Evolutionary conservation across 1,140 invertebrate species (phyloP).

Genomic region (Sminthurides bifidus): DNA sequence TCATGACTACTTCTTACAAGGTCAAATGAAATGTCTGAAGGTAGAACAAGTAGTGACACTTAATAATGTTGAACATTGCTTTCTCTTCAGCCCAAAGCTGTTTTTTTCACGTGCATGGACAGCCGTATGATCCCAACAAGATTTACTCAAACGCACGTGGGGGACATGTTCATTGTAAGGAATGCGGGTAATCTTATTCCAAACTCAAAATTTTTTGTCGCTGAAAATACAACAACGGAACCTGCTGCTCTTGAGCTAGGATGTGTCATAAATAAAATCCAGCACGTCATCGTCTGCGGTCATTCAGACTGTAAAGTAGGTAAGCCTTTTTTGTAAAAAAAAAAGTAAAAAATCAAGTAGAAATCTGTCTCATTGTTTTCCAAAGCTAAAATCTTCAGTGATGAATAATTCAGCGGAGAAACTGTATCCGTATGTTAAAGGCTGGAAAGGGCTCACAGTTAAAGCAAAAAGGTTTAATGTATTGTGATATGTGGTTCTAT

Average conservation of each 20-base stretch:
- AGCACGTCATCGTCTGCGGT: conserved; percentile 88
- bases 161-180: conserved; percentile 93
- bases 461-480: no score
- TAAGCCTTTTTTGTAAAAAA: conserved; percentile 11
- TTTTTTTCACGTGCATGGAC: conserved; percentile 96
- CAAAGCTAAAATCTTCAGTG: no score
- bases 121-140: conserved; percentile 88
- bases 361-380: no score
- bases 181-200: conserved; percentile 90
- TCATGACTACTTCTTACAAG: not conserved
- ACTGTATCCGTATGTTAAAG: no score
- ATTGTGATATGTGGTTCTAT: not conserved
- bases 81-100: conserved; percentile 71
- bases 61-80: conserved; percentile 5
- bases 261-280: conserved; percentile 82
- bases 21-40: not conserved
- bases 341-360: no score
- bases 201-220: conserved; percentile 72
- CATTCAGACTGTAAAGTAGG: conserved; percentile 87
- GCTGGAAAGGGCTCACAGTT: no score
- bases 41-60: not conserved
- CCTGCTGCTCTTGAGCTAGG: conserved; percentile 87
- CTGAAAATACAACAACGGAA: conserved; percentile 80
- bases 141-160: conserved; percentile 91
- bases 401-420: no score